phyloP scores from a whole-genome alignment of 1,140 invertebrate species.

The Galendromus occidentalis region DNA sequence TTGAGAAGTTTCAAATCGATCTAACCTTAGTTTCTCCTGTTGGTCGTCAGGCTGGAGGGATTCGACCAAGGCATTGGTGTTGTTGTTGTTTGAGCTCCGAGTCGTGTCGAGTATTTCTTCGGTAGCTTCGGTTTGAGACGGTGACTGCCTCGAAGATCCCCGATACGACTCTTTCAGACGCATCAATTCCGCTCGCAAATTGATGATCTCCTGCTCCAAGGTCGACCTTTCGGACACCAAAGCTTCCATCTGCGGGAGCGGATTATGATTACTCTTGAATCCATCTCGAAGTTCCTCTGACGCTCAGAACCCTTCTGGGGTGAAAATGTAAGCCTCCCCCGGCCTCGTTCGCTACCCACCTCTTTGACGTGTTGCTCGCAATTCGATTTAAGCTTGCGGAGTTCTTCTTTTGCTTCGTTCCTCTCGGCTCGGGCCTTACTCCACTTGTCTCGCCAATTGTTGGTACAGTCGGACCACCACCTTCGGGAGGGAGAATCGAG shows the following conservation, averaged over 20 bases:
- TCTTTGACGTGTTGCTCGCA: constrained; percentile 14
- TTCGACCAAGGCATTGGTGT: neutral
- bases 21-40: too few species aligned
- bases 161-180: neutral
- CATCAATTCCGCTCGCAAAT: neutral
- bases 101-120: neutral
- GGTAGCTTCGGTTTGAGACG: neutral
- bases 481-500: constrained; percentile 30
- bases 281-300: too few species aligned
- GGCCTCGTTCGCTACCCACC: neutral
- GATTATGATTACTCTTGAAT: too few species aligned
- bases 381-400: constrained; percentile 45
- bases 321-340: too few species aligned
- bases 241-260: neutral
- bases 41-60: neutral
- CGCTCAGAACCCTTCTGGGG: too few species aligned
- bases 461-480: constrained; percentile 87
- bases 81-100: neutral
- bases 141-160: neutral
- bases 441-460: constrained; percentile 86
- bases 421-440: constrained; percentile 69
- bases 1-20: too few species aligned
- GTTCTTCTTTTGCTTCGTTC: constrained; percentile 66
- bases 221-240: neutral
- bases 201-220: constrained; percentile 5